A percentile compares a stretch with the other conserved stretches of the same genome.
Evolutionary conservation across 2,113 vertebrate species (phyloP).

Genomic region (Rana temporaria): DNA sequence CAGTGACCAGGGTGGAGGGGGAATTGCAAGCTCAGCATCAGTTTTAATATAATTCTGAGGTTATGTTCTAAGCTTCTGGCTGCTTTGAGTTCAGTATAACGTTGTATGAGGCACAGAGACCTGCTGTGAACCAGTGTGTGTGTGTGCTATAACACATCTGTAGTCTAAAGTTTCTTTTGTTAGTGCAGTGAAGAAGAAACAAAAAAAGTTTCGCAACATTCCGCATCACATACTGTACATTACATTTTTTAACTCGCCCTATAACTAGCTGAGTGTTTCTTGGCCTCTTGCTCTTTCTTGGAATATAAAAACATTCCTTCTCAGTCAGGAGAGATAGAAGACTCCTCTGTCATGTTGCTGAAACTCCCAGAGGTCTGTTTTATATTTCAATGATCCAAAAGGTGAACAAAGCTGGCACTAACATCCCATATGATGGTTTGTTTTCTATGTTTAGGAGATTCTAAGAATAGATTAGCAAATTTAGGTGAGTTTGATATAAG

Average conservation of each 20-base stretch:
- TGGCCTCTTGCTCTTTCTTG: not conserved
- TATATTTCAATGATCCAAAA: slow-evolving; percentile 9
- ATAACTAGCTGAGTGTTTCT: slow-evolving; percentile 27
- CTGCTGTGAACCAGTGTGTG: slow-evolving; percentile 36
- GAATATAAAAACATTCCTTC: slow-evolving; percentile 33
- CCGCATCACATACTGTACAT: not conserved
- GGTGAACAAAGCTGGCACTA: slow-evolving; percentile 7
- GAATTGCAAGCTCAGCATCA: slow-evolving; percentile 17
- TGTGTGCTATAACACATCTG: slow-evolving; percentile 31
- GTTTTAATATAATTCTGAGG: slow-evolving; percentile 4
- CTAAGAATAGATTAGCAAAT: not conserved
- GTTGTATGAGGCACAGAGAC: slow-evolving; percentile 30
- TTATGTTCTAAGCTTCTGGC: not conserved
- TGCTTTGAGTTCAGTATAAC: slow-evolving; percentile 9
- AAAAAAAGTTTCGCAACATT: slow-evolving; percentile 7
- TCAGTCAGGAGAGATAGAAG: not conserved
- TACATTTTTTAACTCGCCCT: slow-evolving; percentile 1
- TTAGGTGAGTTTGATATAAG: not conserved
- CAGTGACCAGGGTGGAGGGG: not conserved
- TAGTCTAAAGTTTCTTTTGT: slow-evolving; percentile 23
- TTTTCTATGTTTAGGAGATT: not conserved
- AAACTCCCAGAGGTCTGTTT: slow-evolving; percentile 14
- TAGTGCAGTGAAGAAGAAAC: slow-evolving; percentile 2
- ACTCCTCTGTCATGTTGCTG: not conserved
- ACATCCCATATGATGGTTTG: not conserved